Base-by-base conservation (phyloP, 2,797 vertebrate species). In the Chelonia mydas region DNA sequence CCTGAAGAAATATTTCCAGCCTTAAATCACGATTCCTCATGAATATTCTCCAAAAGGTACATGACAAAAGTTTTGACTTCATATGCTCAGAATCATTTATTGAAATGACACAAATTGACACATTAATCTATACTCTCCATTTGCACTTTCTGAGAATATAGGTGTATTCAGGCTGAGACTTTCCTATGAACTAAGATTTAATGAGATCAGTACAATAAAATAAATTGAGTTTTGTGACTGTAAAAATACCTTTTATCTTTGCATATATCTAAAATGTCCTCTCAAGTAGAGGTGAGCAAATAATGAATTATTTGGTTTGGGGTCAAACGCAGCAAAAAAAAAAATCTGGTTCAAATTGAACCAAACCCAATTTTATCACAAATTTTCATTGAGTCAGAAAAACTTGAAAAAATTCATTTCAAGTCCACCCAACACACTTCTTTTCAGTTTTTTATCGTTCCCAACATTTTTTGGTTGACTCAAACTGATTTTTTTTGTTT, bases 41-140 rank as follows among this genome's bases (percentile, higher is more conserved):
- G 5, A 77, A 23, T 9, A 1, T 5, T 72, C 2, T 33, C 21
- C 1, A 3, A 25, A 80, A 87, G 11, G 45, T 1, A 0, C 1
- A 2, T 31, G 15, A 83, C 89, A 54, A 28, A 53, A 88, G 76
- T 47, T 23, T 15, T 9, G 92, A 13, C 0, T 79, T 90, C 31
- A 6, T 2, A 88, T 91, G 5, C 2, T 5, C 25, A 28, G n/a
- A 80, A 84, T 49, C 1, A 31, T 45, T 82, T 41, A 7, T 61
- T 84, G 41, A 89, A 86, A 89, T 74, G 87, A n/a, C 6, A 49
- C 11, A 0, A 57, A 74, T 33, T 68, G 7, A 53, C 6, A 5
- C 9, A 72, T 77, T n/a, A 21, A 54, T 65, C 81, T 82, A 16
- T 61, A 1, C 61, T 45, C 15, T 25, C 9, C 8, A 33, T 37